Conservation (phyloP, 2,888 invertebrate species). For the Bombylius discolor region DNA sequence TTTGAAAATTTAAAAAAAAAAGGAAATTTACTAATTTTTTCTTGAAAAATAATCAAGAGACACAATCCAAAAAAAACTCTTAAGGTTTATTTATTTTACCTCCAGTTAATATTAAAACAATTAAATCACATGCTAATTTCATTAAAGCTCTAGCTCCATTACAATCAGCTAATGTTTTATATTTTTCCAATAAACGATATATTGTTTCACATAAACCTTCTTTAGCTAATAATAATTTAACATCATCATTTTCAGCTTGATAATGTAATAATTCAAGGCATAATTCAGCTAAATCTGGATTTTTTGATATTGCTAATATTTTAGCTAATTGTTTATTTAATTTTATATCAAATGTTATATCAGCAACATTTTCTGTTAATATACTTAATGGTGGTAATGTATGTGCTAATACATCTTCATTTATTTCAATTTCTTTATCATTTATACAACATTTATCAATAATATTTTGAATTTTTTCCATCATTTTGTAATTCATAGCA, state of each 20-base stretch:
- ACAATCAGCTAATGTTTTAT: slow-evolving; percentile 49
- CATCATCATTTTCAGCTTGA: slow-evolving; percentile 66
- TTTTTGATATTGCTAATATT: slow-evolving; percentile 46
- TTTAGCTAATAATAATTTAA: slow-evolving; percentile 61
- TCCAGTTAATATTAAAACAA: slow-evolving; percentile 73
- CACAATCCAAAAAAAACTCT: slow-evolving; percentile 6
- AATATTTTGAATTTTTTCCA: slow-evolving; percentile 42
- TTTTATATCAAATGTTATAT: slow-evolving; percentile 42
- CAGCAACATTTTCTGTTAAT: slow-evolving; percentile 48
- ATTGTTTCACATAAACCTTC: slow-evolving; percentile 64
- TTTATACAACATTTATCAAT: slow-evolving; percentile 38
- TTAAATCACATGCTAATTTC: slow-evolving; percentile 74
- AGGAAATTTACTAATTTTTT: too few relatives aligned
- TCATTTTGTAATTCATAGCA: slow-evolving; percentile 42
- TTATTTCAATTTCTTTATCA: slow-evolving; percentile 37
- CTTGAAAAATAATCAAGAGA: too few relatives aligned
- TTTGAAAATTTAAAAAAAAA: too few relatives aligned
- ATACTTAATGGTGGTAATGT: slow-evolving; percentile 47
- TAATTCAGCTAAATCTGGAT: slow-evolving; percentile 59
- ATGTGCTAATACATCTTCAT: slow-evolving; percentile 44
- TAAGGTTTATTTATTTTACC: too few relatives aligned
- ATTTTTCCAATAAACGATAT: slow-evolving; percentile 57
- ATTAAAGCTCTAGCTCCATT: slow-evolving; percentile 52
- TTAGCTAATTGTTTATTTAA: slow-evolving; percentile 48
- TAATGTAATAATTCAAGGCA: slow-evolving; percentile 63